These are phyloP conservation scores for Dipodomys merriami DNA, from an alignment of 2,113 vertebrate genomes.

Conservation along the genomic window DNA sequence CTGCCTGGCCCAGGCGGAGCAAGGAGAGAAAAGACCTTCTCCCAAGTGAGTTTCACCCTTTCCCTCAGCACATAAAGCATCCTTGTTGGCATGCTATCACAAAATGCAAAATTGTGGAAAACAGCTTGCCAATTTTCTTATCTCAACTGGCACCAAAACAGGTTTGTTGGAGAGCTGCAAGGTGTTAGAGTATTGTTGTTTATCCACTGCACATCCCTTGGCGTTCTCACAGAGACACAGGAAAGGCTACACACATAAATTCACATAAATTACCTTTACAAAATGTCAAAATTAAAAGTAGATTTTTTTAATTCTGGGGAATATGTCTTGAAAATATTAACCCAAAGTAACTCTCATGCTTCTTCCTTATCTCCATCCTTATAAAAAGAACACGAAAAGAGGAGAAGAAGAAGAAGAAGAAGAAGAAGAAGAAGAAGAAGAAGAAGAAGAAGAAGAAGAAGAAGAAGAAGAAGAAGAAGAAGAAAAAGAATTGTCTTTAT, in stretches of 20 bases:
- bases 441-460: no score
- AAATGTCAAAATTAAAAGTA: constrained; percentile 81
- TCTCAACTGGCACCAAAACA: constrained; percentile 65
- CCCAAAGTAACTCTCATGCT: background rate
- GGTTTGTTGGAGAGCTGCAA: constrained; percentile 30
- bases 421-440: no score
- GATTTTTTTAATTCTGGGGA: constrained; percentile 70
- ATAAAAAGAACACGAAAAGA: no score
- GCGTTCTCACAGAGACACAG: constrained; percentile 58
- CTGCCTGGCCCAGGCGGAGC: background rate
- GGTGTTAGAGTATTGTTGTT: constrained; percentile 60
- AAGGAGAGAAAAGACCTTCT: background rate
- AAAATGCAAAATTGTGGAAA: constrained; percentile 60
- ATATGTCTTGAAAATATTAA: constrained; percentile 70
- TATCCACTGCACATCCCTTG: constrained; percentile 30
- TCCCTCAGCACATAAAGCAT: background rate
- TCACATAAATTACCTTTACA: constrained; percentile 78
- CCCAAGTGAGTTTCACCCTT: background rate
- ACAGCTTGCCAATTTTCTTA: constrained; percentile 70
- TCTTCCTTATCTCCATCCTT: fast-evolving
- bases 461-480: no score
- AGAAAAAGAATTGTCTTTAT: background rate
- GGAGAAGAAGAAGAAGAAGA: no score
- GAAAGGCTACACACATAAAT: constrained; percentile 78
- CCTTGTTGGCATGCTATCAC: background rate